Conservation (phyloP, 2,797 vertebrate species). For the Erethizon dorsatum region DNA sequence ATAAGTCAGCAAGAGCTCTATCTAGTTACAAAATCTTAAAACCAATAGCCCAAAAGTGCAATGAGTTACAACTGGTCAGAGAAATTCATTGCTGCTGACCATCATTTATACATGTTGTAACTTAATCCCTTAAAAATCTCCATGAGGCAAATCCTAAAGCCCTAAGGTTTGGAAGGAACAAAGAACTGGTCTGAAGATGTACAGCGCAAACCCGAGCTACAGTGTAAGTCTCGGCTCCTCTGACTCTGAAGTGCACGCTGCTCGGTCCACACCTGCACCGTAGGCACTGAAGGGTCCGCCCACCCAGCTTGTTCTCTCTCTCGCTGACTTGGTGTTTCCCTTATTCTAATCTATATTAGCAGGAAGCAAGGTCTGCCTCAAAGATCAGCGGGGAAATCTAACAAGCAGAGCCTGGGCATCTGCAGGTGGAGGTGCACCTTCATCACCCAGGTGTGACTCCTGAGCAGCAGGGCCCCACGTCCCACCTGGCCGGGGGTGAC, state of each 20-base stretch:
- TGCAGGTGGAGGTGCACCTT: neutral
- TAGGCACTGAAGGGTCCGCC: neutral
- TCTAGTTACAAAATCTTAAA: slow-evolving; percentile 52
- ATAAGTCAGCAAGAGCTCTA: neutral
- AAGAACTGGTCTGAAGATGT: neutral
- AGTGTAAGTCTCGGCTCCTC: neutral
- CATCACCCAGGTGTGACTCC: neutral
- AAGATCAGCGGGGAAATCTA: neutral
- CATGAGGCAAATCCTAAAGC: neutral
- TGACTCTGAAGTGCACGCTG: neutral
- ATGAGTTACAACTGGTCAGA: neutral
- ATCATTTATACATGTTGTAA: neutral
- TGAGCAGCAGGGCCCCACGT: neutral
- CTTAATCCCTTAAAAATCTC: neutral
- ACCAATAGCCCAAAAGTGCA: neutral
- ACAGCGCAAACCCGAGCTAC: neutral
- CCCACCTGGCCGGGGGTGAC: neutral
- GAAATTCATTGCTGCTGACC: neutral
- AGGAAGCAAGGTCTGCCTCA: neutral
- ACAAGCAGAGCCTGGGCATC: neutral
- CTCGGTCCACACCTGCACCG: neutral
- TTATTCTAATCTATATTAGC: slow-evolving; percentile 28
- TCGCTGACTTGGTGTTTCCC: neutral
- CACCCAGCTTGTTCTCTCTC: neutral
- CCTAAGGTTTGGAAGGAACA: neutral